Evolutionary conservation across 2,113 vertebrate species (phyloP), one percentile per base, ranked within the genome.

Genomic region (Sceloporus undulatus): DNA sequence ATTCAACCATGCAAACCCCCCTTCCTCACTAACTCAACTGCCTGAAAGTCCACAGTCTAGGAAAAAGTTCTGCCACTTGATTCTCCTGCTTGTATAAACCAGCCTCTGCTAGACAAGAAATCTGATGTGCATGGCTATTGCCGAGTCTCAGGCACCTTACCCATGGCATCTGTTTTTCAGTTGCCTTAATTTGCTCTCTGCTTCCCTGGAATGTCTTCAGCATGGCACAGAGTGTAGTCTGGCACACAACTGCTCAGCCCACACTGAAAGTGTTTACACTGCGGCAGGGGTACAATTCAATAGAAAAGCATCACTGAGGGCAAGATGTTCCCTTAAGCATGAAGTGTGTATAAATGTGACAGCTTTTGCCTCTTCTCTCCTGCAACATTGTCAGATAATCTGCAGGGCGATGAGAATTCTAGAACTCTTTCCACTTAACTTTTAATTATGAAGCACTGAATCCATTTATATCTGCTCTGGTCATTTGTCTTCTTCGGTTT

Each of bases 301-400:
- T 75, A 91, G 62, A 73, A 81, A 65, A 84, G 87, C 75, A 91
- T 74, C 74, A 85, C 14, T 81, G 79, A 27, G 70, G 81, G 90
- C 77, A 91, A 92, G 90, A 91, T 84, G 25, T 77, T 71, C 73
- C 89, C 84, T 29, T 87, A 2, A 77, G 38, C 66, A 59, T 92
- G 79, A 91, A 93, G n/a, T 82, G 75, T 25, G n/a, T 81, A 70
- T 48, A 87, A 92, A 92, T 73, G 79, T 68, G 78, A 87, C 92
- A 92, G 90, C 81, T 74, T 71, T 83, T 82, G 70, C 71, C 83
- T 70, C 89, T 78, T 83, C 71, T 89, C 70, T 92, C 73, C n/a
- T 56, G 68, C n/a, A 74, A 59, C 62, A 5, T 52, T 86, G 59
- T 56, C 81, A 91, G 74, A 91, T 73, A 83, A 85, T n/a, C 38